These are phyloP conservation scores for Capra hircus DNA, from an alignment of 2,113 vertebrate species.

Conservation along the genomic window DNA sequence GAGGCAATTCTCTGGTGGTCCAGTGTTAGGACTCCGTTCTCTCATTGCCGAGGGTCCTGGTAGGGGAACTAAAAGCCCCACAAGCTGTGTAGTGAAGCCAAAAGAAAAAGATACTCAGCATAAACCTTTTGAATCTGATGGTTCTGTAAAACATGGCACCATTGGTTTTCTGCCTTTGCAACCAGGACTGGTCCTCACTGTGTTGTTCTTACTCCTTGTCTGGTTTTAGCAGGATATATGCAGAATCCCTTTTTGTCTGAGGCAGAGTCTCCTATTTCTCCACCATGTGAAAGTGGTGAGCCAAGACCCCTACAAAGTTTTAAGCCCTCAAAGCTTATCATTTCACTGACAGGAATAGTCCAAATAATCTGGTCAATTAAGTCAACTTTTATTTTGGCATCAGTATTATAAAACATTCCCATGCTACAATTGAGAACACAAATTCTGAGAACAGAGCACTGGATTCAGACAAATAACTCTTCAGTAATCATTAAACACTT, in stretches of 20 bases:
- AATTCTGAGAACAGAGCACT: constrained; percentile 19
- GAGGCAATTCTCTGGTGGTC: neutral
- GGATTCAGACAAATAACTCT: neutral
- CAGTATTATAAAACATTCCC: neutral
- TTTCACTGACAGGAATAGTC: constrained; percentile 1
- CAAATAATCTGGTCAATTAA: constrained; percentile 30
- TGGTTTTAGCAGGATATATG: neutral
- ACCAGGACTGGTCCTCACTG: neutral
- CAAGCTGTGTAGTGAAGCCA: neutral
- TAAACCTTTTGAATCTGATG: neutral
- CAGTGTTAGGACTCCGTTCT: neutral
- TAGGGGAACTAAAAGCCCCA: neutral
- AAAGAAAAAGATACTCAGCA: neutral
- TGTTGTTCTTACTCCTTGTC: neutral
- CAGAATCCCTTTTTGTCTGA: neutral
- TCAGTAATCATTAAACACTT: constrained; percentile 12
- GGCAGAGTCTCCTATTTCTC: neutral
- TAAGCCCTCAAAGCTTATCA: neutral
- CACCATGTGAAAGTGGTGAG: neutral
- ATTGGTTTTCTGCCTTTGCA: neutral
- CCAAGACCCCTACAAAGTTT: neutral
- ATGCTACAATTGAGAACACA: neutral
- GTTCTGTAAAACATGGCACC: neutral
- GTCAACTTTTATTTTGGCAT: constrained; percentile 65
- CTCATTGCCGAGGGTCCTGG: neutral